Base-by-base conservation (phyloP, 1,140 invertebrate genomes). In the Drosophila parabipectinata region DNA sequence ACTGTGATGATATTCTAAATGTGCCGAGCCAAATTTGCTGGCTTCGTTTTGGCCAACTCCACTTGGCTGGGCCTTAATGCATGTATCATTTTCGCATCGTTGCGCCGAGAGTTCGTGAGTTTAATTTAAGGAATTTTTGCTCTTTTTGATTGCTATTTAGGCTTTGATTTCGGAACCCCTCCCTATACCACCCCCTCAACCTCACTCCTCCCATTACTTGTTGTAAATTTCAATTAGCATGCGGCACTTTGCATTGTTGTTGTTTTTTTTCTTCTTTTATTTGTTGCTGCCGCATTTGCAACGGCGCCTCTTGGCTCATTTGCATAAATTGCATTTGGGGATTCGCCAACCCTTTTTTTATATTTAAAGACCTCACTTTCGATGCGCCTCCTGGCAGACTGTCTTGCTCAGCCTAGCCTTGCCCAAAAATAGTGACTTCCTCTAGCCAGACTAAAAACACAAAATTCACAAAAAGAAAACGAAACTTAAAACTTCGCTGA, bases 31-130 rank as follows among this genome's bases (percentile, higher is more conserved):
- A 88, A 87, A 87, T 87, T 87, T 82, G 69, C 82, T 87, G 78
- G 69, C 82, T 82, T 87, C 78, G 82, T 72, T 78, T 84, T 84
- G 67, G 80, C 81, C 83, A 83, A 73, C 78, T 81, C 78, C 62
- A 81, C 74, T 79, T 69, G 53, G 66, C 45, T 75, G 72, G 74
- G 74, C 52, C 67, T 83, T 87, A 87, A 87, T 87, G 79, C 83
- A 87, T 88, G 83, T 88, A 88, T 88, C 83, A 82, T 87, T 87
- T 87, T 87, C 83, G 83, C 83, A 87, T 87, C 83, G 83, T 79
- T 88, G 83, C 72, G 66, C 72, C 68, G 73, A 60, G 32, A 87
- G 67, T 87, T 87, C 83, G 83, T 87, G 83, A 87, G 83, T 83
- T 87, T 87, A 87, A 87, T 87, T 87, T 87, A 79, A 88, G 83